phyloP scores from a whole-genome alignment of 2,113 vertebrate genomes.

The Patagioenas fasciata region DNA sequence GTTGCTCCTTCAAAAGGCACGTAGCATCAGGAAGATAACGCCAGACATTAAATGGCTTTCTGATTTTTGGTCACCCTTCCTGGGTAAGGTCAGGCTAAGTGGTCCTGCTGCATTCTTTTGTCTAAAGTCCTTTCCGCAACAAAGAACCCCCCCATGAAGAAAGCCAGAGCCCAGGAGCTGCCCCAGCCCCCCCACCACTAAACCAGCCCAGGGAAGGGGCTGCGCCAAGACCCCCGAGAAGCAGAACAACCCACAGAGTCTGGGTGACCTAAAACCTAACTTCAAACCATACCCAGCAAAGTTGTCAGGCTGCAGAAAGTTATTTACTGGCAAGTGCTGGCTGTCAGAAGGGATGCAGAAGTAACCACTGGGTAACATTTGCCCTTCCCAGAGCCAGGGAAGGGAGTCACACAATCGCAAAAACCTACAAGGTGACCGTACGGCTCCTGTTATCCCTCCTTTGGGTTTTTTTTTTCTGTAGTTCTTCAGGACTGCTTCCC shows the following conservation, averaged over 20 bases:
- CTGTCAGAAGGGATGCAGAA: not conserved
- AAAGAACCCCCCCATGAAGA: not conserved
- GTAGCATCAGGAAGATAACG: not conserved
- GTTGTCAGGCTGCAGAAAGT: not conserved
- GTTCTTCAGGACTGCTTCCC: not conserved
- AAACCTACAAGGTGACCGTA: not conserved
- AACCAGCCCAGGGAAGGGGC: not conserved
- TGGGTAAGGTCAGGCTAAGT: constrained; percentile 30
- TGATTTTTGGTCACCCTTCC: not conserved
- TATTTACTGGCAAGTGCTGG: not conserved
- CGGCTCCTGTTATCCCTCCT: not conserved
- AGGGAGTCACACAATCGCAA: not conserved
- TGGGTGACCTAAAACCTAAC: not conserved
- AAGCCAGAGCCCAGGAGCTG: not conserved
- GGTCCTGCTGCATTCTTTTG: constrained; percentile 60
- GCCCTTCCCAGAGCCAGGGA: not conserved
- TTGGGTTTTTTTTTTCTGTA: not conserved
- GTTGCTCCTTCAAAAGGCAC: not conserved
- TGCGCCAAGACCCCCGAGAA: not conserved
- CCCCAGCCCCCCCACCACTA: not conserved
- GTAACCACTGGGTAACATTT: not conserved
- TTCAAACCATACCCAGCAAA: not conserved
- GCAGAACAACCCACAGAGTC: not conserved
- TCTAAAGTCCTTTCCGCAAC: constrained; percentile 27
- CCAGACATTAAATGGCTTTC: not conserved